Evolutionary conservation across 2,888 invertebrate species (phyloP).

Genomic region (Hirtodrosophila trivittata): DNA sequence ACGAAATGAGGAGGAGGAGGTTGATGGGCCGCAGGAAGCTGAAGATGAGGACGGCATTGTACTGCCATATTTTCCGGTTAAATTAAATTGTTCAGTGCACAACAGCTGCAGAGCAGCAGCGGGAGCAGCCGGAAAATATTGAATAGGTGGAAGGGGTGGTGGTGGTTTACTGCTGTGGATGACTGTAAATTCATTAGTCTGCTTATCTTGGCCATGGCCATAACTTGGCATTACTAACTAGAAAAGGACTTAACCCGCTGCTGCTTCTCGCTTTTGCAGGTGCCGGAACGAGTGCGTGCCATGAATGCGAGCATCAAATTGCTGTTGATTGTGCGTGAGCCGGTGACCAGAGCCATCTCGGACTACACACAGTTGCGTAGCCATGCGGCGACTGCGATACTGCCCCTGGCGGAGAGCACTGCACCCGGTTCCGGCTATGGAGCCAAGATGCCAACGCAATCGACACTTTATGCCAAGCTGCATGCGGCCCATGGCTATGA

Average conservation of each 20-base stretch:
- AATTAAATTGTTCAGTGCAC: constrained; percentile 75
- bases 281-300: constrained; percentile 95
- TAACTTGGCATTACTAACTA: constrained; percentile 35
- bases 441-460: constrained; percentile 58
- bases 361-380: constrained; percentile 97
- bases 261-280: constrained; percentile 85
- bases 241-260: constrained; percentile 3
- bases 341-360: constrained; percentile 97
- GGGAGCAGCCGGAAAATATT: constrained; percentile 3
- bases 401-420: constrained; percentile 84
- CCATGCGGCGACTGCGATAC: constrained; percentile 90
- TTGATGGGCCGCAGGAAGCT: too few relatives aligned
- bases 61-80: constrained; percentile 69
- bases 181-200: constrained; percentile 57
- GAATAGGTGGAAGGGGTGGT: not conserved
- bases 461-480: constrained; percentile 77
- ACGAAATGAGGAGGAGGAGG: too few relatives aligned
- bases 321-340: constrained; percentile 96
- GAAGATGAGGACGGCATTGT: constrained; percentile 34
- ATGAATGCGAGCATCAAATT: constrained; percentile 97
- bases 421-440: constrained; percentile 46
- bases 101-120: constrained; percentile 50
- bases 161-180: constrained; percentile 4
- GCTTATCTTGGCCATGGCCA: constrained; percentile 34
- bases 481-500: constrained; percentile 78